These are phyloP conservation scores for Gadopsis marmoratus DNA, from an alignment of 2,797 vertebrate genomes.

Conservation along the genomic window DNA sequence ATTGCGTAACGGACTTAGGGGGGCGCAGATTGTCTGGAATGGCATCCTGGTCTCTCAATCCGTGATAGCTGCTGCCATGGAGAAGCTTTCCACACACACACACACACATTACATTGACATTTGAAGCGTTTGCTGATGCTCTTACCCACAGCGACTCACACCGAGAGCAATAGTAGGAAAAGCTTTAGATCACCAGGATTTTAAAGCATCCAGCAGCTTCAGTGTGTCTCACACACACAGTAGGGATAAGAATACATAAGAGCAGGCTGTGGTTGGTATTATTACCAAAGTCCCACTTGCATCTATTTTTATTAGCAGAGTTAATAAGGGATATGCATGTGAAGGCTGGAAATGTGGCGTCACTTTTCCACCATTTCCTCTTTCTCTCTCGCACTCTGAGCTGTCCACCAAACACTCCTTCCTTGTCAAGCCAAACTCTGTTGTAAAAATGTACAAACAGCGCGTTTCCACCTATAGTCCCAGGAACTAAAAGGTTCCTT, in stretches of 20 bases:
- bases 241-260: constrained; percentile 18
- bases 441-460: background rate
- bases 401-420: background rate
- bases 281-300: constrained; percentile 46
- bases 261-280: constrained; percentile 33
- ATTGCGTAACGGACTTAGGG: constrained; percentile 78
- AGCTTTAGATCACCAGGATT: constrained; percentile 23
- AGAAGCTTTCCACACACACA: constrained; percentile 38
- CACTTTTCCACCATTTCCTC: constrained; percentile 31
- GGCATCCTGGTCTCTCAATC: constrained; percentile 66
- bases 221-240: background rate
- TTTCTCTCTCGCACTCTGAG: background rate
- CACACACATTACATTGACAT: constrained; percentile 43
- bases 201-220: background rate
- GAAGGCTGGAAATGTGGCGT: constrained; percentile 38
- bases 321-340: constrained; percentile 43
- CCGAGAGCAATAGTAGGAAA: constrained; percentile 24
- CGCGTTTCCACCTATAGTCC: too few relatives aligned
- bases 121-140: constrained; percentile 37
- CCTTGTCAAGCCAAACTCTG: background rate
- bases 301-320: constrained; percentile 64
- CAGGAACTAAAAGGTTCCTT: too few relatives aligned
- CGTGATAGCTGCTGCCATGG: constrained; percentile 65
- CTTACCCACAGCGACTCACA: constrained; percentile 13
- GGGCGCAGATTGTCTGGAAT: constrained; percentile 76